Evolutionary conservation across 2,113 vertebrate genomes (phyloP).

Genomic region (Pteronura brasiliensis): DNA sequence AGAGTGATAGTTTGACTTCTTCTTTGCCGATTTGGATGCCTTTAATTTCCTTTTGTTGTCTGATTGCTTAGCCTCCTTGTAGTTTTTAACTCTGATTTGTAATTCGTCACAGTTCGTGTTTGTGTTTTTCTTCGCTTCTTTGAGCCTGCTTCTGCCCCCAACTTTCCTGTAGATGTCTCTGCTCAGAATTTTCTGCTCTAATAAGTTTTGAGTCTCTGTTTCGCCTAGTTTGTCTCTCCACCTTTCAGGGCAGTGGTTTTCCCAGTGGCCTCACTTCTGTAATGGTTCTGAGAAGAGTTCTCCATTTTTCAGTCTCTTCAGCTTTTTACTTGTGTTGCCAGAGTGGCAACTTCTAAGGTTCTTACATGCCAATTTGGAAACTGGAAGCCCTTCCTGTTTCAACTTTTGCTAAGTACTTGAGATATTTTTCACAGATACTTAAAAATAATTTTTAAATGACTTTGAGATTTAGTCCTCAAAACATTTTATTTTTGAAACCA

Average conservation of each 20-base stretch:
- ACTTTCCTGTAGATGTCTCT: not conserved
- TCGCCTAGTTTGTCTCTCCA: not conserved
- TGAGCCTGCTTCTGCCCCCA: fast-evolving
- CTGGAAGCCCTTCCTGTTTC: not conserved
- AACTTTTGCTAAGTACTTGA: not conserved
- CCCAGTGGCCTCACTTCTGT: not conserved
- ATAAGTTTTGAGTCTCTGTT: not conserved
- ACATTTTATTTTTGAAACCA: conserved; percentile 28
- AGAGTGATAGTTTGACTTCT: too few species aligned
- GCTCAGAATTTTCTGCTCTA: not conserved
- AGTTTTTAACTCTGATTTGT: not conserved
- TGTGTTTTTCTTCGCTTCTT: not conserved
- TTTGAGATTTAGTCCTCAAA: not conserved
- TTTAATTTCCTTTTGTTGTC: too few species aligned
- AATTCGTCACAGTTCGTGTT: not conserved
- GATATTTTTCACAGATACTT: not conserved
- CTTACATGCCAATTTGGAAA: not conserved
- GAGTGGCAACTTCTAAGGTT: not conserved
- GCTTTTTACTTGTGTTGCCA: not conserved
- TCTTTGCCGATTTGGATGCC: too few species aligned
- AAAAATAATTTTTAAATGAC: not conserved
- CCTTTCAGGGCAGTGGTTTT: not conserved
- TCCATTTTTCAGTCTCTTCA: not conserved
- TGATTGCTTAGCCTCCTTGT: too few species aligned
- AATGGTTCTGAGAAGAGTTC: not conserved